Conservation (phyloP, 2,888 invertebrate genomes). For the Tetropium fuscum region DNA sequence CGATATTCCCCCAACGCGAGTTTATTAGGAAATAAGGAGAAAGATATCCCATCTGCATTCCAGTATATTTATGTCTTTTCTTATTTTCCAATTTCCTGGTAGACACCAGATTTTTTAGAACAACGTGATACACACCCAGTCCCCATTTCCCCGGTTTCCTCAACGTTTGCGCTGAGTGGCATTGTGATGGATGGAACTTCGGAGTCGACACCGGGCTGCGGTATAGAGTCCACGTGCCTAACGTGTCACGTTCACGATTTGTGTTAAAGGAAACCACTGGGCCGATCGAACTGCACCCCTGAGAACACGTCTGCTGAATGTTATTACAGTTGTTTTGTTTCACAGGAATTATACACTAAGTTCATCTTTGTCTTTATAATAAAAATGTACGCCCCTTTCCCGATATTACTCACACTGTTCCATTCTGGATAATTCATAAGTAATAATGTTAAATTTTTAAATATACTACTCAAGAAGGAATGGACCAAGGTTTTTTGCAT, state of each 20-base stretch:
- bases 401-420: too few species aligned
- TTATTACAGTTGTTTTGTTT: slow-evolving; percentile 65
- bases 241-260: slow-evolving; percentile 64
- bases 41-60: too few species aligned
- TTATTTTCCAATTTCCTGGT: slow-evolving; percentile 6
- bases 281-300: slow-evolving; percentile 60
- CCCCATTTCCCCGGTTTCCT: slow-evolving; percentile 3
- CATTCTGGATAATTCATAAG: too few species aligned
- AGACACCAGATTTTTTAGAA: slow-evolving; percentile 14
- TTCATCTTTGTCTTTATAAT: slow-evolving; percentile 17
- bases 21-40: too few species aligned
- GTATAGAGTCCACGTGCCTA: slow-evolving; percentile 57
- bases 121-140: slow-evolving; percentile 7
- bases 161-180: slow-evolving; percentile 39
- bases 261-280: slow-evolving; percentile 59
- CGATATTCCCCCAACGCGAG: too few species aligned
- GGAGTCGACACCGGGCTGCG: slow-evolving; percentile 56
- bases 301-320: slow-evolving; percentile 61
- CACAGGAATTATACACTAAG: slow-evolving; percentile 52
- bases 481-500: too few species aligned
- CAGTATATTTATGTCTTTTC: slow-evolving; percentile 10
- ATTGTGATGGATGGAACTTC: slow-evolving; percentile 60
- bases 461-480: too few species aligned
- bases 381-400: not conserved
- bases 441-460: too few species aligned